Evolutionary conservation across 2,888 invertebrate genomes (phyloP), one percentile per base, ranked within the genome.

Genomic region (Coleophora flavipennella): DNA sequence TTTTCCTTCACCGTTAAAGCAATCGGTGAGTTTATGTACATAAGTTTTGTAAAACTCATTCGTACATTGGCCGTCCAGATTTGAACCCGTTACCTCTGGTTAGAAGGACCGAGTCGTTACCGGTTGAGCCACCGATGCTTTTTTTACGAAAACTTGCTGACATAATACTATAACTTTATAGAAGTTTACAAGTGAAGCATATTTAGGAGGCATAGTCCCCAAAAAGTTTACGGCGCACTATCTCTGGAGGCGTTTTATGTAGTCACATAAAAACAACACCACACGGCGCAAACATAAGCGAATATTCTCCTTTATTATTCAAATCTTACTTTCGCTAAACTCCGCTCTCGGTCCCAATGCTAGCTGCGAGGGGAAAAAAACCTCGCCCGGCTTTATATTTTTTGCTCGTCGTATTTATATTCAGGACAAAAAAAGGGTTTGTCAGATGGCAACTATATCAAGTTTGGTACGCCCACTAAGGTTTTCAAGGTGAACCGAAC

Each of bases 371-470:
- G 61, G 66, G 62, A 67, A 68, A 69, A 20, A 75, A 75, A 65
- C 57, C 65, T 59, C 57, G 60, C 55, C 61, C 62, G 64, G 65
- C 62, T 70, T 63, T 62, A 64, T 66, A 65, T 71, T 71, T 73
- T 78, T 78, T 74, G 67, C 62, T 61, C 58, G 62, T 66, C 72
- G 74, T 80, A 80, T 83, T 79, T 80, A 77, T 79, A 76, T 80
- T 79, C 77, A 72, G 76, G 70, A 73, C 73, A 80, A 81, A 81
- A 73, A 81, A 80, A 78, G 79, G 80, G 78, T 79, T 75, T 70
- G 77, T 78, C 76, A 74, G 79, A 74, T 76, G 69, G 77, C 69
- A 69, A 76, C 74, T 75, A 77, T 81, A 79, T 80, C 79, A 78
- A 74, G 72, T 75, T 78, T 62, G 72, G 68, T 55, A 66, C 78